phyloP scores from a whole-genome alignment of 2,888 invertebrate species.

The Thymelicus sylvestris region DNA sequence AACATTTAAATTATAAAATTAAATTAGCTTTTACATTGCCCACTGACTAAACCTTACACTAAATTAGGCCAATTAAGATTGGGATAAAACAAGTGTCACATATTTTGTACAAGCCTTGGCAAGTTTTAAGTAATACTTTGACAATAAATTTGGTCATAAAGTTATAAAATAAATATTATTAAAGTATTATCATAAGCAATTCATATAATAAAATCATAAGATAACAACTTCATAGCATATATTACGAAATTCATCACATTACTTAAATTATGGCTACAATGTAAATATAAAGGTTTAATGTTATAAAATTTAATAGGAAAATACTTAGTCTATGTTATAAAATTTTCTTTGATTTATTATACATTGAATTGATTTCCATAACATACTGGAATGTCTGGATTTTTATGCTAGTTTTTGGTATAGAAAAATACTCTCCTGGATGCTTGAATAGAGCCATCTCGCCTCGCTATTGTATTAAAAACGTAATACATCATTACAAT shows the following conservation, averaged over 20 bases:
- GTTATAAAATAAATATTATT: neutral
- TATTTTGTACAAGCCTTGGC: too few species aligned
- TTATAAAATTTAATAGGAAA: slow-evolving; percentile 3
- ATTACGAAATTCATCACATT: neutral
- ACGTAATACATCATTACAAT: too few species aligned
- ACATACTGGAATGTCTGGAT: neutral
- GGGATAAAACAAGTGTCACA: too few species aligned
- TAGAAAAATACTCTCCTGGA: neutral
- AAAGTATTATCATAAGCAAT: neutral
- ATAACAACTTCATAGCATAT: neutral
- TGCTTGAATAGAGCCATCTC: too few species aligned
- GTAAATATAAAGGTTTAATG: neutral
- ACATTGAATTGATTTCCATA: neutral
- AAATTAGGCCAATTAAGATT: neutral
- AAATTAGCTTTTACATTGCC: neutral
- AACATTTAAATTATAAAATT: neutral
- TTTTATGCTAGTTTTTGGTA: slow-evolving; percentile 5
- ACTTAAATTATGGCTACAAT: neutral
- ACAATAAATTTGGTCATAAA: too few species aligned
- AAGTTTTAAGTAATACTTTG: too few species aligned
- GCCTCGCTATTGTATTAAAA: too few species aligned
- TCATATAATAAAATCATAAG: too few species aligned
- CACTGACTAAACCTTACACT: neutral
- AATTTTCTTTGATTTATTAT: neutral
- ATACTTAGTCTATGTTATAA: neutral